phyloP scores from a whole-genome alignment of 2,113 vertebrate species.

The Gadus macrocephalus region DNA sequence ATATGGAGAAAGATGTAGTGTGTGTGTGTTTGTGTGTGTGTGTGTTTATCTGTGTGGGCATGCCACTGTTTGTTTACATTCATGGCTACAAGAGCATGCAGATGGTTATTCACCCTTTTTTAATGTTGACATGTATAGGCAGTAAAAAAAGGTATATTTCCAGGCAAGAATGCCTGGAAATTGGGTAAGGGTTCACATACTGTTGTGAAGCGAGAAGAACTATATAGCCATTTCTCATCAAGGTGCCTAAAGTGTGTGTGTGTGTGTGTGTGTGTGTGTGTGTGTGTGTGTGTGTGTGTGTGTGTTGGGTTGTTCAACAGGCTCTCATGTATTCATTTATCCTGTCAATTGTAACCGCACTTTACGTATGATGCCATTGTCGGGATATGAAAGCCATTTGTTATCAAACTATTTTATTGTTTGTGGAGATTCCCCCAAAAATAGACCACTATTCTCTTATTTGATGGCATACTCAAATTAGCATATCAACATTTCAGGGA shows the following conservation, averaged over 20 bases:
- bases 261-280: neutral
- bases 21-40: neutral
- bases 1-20: conserved; percentile 1
- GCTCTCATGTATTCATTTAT: too few relatives aligned
- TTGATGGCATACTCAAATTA: too few relatives aligned
- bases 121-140: neutral
- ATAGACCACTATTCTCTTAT: too few relatives aligned
- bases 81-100: neutral
- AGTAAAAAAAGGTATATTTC: neutral
- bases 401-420: too few relatives aligned
- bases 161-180: neutral
- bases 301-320: neutral
- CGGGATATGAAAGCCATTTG: too few relatives aligned
- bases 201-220: neutral
- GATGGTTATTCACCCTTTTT: too few relatives aligned
- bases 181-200: neutral
- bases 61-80: neutral
- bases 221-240: neutral
- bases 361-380: too few relatives aligned
- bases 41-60: neutral
- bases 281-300: neutral
- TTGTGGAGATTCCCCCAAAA: too few relatives aligned
- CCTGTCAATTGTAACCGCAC: too few relatives aligned
- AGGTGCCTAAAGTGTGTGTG: neutral
- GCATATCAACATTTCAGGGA: too few relatives aligned